These are phyloP conservation scores for Oreochromis mossambicus DNA, from an alignment of 2,797 vertebrate genomes.

Conservation along the genomic window DNA sequence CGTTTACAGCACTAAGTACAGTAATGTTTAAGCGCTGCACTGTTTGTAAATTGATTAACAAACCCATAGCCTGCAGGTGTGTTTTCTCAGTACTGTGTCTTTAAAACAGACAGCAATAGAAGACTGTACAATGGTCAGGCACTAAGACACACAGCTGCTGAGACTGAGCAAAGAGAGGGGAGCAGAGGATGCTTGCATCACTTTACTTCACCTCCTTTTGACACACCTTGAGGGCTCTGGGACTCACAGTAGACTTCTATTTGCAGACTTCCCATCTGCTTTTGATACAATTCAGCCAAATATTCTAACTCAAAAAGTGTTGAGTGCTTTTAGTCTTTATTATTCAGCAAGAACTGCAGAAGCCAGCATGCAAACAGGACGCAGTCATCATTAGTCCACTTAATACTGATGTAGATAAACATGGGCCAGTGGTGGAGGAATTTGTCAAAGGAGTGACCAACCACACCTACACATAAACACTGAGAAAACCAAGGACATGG, in stretches of 20 bases:
- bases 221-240: not conserved
- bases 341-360: not conserved
- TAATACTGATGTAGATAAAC: not conserved
- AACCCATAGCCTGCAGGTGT: not conserved
- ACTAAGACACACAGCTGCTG: not conserved
- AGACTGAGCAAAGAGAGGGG: not conserved
- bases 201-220: not conserved
- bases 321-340: not conserved
- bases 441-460: not conserved
- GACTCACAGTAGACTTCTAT: not conserved
- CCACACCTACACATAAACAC: not conserved
- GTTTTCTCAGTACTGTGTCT: not conserved
- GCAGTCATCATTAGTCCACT: accelerated
- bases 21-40: not conserved
- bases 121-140: not conserved
- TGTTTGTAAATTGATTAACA: not conserved
- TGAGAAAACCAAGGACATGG: not conserved
- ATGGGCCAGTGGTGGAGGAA: accelerated
- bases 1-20: not conserved
- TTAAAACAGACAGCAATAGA: not conserved
- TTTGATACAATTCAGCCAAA: not conserved
- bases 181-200: not conserved
- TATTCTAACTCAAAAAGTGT: accelerated
- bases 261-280: not conserved
- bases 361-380: not conserved